Percentiles rank a stretch among this genome's conserved stretches.
phyloP scores from a whole-genome alignment of 2,797 vertebrate genomes.

The Darevskia mixta region DNA sequence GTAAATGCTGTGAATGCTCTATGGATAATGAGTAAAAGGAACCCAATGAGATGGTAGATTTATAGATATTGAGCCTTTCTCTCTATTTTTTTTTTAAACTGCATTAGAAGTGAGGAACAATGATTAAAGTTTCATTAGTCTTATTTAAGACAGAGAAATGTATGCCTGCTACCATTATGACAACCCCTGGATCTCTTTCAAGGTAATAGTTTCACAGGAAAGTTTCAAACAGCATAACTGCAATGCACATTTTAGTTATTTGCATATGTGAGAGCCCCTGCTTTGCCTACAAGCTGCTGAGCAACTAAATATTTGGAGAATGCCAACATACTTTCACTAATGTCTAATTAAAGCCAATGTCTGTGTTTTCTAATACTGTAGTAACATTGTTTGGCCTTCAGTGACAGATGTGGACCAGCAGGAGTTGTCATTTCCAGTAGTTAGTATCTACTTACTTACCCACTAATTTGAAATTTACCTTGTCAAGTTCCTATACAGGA shows the following conservation, averaged over 20 bases:
- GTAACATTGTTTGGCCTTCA: constrained; percentile 47
- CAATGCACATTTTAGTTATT: constrained; percentile 7
- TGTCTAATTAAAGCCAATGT: constrained; percentile 33
- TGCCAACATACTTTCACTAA: constrained; percentile 35
- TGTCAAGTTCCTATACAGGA: constrained; percentile 44
- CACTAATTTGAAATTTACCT: constrained; percentile 31
- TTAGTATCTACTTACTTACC: constrained; percentile 61
- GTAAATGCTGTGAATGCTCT: neutral
- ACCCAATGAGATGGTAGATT: neutral
- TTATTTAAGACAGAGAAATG: neutral
- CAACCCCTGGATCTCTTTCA: neutral
- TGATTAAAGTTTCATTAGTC: neutral
- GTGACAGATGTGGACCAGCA: constrained; percentile 50
- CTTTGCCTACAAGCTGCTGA: constrained; percentile 38
- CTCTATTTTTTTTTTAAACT: neutral
- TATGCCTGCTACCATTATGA: too few relatives aligned
- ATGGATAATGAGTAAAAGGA: neutral
- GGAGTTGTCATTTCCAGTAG: constrained; percentile 58
- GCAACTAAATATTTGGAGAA: constrained; percentile 44
- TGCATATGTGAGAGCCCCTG: constrained; percentile 13
- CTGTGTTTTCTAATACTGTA: constrained; percentile 29
- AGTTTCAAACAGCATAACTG: neutral
- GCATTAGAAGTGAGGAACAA: neutral
- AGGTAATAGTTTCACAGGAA: neutral
- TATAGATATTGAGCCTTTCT: too few relatives aligned